Conservation (phyloP, 1,140 invertebrate genomes). For the Periplaneta americana region DNA sequence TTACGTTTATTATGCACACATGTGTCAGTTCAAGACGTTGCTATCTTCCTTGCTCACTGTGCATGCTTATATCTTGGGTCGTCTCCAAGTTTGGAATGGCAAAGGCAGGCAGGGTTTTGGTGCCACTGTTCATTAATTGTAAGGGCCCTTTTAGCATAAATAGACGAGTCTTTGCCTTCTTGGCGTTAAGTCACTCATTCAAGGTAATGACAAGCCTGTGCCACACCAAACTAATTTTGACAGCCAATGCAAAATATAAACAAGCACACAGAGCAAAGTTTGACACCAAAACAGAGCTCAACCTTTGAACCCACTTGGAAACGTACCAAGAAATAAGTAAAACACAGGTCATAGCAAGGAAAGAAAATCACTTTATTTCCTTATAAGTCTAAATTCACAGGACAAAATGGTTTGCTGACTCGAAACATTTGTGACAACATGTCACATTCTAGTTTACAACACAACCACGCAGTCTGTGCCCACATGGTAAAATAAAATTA, state of each 20-base stretch:
- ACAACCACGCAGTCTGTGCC: neutral
- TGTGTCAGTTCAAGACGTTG: no score
- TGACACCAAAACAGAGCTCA: slow-evolving; percentile 56
- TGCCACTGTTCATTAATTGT: slow-evolving; percentile 40
- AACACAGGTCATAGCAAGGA: slow-evolving; percentile 23
- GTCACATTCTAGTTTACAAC: slow-evolving; percentile 20
- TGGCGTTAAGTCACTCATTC: neutral
- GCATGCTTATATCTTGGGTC: slow-evolving; percentile 50
- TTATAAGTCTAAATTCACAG: neutral
- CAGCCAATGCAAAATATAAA: slow-evolving; percentile 38
- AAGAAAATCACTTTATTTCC: slow-evolving; percentile 24
- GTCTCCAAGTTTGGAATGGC: slow-evolving; percentile 54
- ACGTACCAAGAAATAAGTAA: slow-evolving; percentile 44
- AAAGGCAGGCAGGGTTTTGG: slow-evolving; percentile 62
- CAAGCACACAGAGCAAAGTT: slow-evolving; percentile 50
- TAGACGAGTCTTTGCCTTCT: neutral
- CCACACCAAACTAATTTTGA: slow-evolving; percentile 47
- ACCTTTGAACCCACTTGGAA: slow-evolving; percentile 49
- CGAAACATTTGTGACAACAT: slow-evolving; percentile 23
- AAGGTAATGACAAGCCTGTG: slow-evolving; percentile 32
- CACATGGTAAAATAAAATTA: slow-evolving; percentile 2
- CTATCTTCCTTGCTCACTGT: slow-evolving; percentile 36
- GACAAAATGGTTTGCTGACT: neutral
- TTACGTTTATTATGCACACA: no score
- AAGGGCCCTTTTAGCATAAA: neutral